Evolutionary conservation across 2,797 vertebrate genomes (phyloP).

Genomic region (Sebastes trivittatus): DNA sequence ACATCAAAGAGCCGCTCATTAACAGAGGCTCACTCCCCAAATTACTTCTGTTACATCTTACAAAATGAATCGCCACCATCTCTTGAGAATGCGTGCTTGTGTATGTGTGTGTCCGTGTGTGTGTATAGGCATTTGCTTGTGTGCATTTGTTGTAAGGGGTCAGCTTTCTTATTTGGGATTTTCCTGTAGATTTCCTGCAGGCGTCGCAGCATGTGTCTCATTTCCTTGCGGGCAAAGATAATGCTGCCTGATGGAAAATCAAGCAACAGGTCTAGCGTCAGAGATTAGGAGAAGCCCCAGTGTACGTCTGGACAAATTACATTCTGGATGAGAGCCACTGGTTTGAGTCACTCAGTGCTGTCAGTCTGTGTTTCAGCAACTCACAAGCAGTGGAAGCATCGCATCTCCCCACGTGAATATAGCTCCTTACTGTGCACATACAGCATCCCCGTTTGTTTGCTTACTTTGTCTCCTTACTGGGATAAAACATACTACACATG

Average conservation of each 20-base stretch:
- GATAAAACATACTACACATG: not conserved
- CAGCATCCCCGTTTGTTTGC: not conserved
- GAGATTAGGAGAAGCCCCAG: slow-evolving; percentile 46
- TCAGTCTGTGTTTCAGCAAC: slow-evolving; percentile 36
- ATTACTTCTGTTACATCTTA: slow-evolving; percentile 71
- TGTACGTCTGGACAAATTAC: slow-evolving; percentile 56
- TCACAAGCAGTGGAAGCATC: not conserved
- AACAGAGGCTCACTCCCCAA: slow-evolving; percentile 70
- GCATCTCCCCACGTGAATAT: not conserved
- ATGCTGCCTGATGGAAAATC: slow-evolving; percentile 57
- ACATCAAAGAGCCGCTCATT: slow-evolving; percentile 79
- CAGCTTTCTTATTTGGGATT: slow-evolving; percentile 50
- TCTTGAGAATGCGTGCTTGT: slow-evolving; percentile 32
- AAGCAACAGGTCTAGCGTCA: slow-evolving; percentile 22
- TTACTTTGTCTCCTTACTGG: not conserved
- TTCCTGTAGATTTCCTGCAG: slow-evolving; percentile 23
- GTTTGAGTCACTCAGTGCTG: not conserved
- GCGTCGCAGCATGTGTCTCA: slow-evolving; percentile 33
- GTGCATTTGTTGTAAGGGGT: slow-evolving; percentile 32
- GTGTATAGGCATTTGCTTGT: not conserved
- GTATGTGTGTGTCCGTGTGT: not conserved
- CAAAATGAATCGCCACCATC: slow-evolving; percentile 62
- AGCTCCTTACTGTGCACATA: not conserved
- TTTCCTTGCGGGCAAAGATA: slow-evolving; percentile 46
- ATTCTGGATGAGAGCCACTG: slow-evolving; percentile 25